Conservation (phyloP, 2,888 invertebrate genomes). For the Globia sparganii region DNA sequence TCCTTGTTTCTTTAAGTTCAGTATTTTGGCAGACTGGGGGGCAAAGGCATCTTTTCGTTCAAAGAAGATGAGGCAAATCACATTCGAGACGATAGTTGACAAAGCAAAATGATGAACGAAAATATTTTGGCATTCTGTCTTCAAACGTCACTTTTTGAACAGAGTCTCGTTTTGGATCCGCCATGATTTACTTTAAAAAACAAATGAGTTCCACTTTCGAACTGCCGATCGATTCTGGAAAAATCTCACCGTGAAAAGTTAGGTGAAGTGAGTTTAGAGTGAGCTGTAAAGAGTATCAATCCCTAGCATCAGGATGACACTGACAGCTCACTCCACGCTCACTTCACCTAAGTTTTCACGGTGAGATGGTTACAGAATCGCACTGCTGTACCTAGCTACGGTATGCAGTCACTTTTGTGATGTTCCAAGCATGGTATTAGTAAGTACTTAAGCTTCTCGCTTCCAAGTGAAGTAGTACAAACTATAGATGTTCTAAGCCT, state of each 20-base stretch:
- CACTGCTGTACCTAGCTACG: too few relatives aligned
- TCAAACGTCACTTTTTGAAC: neutral
- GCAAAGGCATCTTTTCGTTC: neutral
- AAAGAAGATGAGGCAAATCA: neutral
- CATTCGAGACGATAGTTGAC: neutral
- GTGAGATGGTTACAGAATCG: too few relatives aligned
- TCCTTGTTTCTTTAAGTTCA: neutral
- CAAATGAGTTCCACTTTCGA: neutral
- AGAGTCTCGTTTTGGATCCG: neutral
- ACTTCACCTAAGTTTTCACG: too few relatives aligned
- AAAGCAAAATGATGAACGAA: neutral
- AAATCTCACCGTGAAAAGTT: too few relatives aligned
- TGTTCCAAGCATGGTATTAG: conserved; percentile 2
- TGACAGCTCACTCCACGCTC: too few relatives aligned
- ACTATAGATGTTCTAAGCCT: too few relatives aligned
- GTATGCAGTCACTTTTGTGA: neutral
- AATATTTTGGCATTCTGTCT: neutral
- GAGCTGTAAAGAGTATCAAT: too few relatives aligned
- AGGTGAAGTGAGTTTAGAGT: too few relatives aligned
- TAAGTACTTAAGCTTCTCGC: too few relatives aligned
- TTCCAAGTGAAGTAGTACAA: neutral
- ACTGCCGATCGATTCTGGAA: too few relatives aligned
- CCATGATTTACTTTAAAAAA: neutral
- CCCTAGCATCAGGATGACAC: too few relatives aligned
- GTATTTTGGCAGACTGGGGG: neutral